Percentiles rank a stretch among this genome's conserved stretches.
phyloP scores from a whole-genome alignment of 2,888 invertebrate genomes.

The Monoplex corrugatus region DNA sequence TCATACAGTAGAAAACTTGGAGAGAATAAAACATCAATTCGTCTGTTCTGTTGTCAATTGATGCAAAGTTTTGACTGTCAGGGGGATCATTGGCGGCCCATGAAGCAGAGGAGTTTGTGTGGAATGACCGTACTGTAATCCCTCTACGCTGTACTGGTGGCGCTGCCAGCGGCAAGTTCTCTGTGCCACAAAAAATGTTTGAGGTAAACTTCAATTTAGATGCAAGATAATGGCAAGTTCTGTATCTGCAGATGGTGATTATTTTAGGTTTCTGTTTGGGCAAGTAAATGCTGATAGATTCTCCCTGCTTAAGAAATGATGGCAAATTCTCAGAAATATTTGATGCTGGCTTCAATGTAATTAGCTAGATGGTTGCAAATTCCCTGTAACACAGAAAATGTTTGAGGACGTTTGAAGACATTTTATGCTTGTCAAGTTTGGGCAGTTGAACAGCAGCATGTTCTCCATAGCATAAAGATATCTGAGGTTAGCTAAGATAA shows the following conservation, averaged over 20 bases:
- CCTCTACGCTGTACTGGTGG: slow-evolving; percentile 78
- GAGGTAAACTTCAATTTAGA: slow-evolving; percentile 58
- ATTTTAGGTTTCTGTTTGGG: neutral
- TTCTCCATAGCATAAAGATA: no score
- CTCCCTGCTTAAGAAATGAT: neutral
- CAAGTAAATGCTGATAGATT: no score
- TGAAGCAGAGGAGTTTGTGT: slow-evolving; percentile 79
- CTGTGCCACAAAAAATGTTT: slow-evolving; percentile 71
- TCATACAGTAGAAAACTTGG: neutral
- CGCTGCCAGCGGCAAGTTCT: slow-evolving; percentile 71
- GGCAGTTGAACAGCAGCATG: no score
- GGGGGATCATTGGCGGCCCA: slow-evolving; percentile 76
- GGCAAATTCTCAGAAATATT: neutral
- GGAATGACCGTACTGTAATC: slow-evolving; percentile 80
- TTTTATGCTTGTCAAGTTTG: no score
- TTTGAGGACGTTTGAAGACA: no score
- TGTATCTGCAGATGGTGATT: no score
- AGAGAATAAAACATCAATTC: neutral
- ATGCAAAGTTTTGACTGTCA: no score
- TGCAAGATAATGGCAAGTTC: no score
- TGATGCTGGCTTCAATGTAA: neutral
- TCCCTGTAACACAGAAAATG: no score
- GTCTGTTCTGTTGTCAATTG: neutral
- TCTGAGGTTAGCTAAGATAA: no score
- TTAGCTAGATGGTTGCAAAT: no score